A percentile compares a stretch with the other conserved stretches of the same genome.
phyloP scores from a whole-genome alignment of 2,113 vertebrate genomes.

The Ictalurus punctatus region DNA sequence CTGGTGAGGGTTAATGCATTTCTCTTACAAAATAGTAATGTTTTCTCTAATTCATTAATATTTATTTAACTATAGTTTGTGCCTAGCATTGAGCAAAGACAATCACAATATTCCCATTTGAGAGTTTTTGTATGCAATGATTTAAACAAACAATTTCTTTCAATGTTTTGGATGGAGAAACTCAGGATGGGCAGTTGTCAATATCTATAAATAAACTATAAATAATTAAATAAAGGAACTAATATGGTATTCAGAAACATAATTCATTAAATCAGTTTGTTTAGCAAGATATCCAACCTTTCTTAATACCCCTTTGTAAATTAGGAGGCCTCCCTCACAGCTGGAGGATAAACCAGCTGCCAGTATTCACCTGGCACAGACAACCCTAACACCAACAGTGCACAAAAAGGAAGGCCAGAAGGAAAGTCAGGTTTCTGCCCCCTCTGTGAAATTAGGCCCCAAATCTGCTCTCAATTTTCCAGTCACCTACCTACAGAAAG shows the following conservation, averaged over 20 bases:
- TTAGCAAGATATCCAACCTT: not conserved
- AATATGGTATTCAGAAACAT: not conserved
- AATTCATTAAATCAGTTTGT: not conserved
- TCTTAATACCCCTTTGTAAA: not conserved
- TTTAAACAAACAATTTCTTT: not conserved
- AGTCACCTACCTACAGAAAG: constrained; percentile 90
- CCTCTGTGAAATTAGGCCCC: constrained; percentile 66
- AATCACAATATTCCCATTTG: not conserved
- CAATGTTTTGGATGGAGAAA: not conserved
- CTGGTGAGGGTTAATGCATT: constrained; percentile 76
- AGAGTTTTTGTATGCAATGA: not conserved
- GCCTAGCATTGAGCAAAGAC: not conserved
- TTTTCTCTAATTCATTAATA: not conserved
- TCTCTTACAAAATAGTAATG: not conserved
- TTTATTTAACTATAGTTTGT: not conserved
- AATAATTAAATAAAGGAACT: not conserved
- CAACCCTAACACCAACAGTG: constrained; percentile 86
- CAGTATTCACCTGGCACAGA: constrained; percentile 83
- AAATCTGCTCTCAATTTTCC: constrained; percentile 83
- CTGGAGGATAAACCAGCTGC: constrained; percentile 84
- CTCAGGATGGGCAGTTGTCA: not conserved
- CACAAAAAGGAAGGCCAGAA: constrained; percentile 79
- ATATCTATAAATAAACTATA: not conserved
- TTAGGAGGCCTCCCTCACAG: constrained; percentile 84
- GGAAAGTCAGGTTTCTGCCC: constrained; percentile 23